Percentiles rank a stretch among this genome's conserved stretches.
phyloP scores from a whole-genome alignment of 2,888 invertebrate genomes.

The Lypha dubia region DNA sequence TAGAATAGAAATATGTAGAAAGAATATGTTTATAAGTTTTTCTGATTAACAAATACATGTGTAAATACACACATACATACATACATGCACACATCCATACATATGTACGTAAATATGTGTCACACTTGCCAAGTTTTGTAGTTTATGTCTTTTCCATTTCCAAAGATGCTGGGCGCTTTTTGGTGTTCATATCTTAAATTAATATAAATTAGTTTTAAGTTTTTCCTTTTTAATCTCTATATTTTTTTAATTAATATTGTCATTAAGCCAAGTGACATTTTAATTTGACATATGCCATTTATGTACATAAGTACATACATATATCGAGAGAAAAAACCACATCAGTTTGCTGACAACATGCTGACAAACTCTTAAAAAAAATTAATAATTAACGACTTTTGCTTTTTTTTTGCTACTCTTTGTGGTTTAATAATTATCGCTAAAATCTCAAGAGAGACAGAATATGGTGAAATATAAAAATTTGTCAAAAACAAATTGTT shows the following conservation, averaged over 20 bases:
- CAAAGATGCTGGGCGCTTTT: constrained; percentile 29
- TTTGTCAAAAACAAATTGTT: constrained; percentile 54
- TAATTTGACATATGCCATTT: constrained; percentile 53
- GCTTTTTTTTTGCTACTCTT: background rate
- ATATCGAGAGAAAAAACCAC: background rate
- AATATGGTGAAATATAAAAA: constrained; percentile 30
- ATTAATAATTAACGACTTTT: constrained; percentile 58
- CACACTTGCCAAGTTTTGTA: constrained; percentile 54
- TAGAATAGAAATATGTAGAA: background rate
- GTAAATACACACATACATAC: constrained; percentile 49
- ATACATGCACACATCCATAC: too few relatives aligned
- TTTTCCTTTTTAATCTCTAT: constrained; percentile 6
- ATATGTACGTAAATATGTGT: constrained; percentile 36
- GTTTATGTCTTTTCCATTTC: constrained; percentile 4
- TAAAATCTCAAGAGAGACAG: constrained; percentile 22
- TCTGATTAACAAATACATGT: constrained; percentile 50
- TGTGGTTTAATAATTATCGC: constrained; percentile 29
- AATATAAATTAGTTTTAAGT: constrained; percentile 51
- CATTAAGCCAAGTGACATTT: constrained; percentile 65
- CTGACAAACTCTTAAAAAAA: background rate
- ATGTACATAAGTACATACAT: too few relatives aligned
- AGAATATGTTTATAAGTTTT: constrained; percentile 36
- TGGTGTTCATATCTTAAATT: constrained; percentile 44
- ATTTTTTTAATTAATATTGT: constrained; percentile 56
- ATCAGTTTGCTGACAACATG: background rate